These are phyloP conservation scores for Melanerpes formicivorus DNA, from an alignment of 2,113 vertebrate species.

Conservation along the genomic window DNA sequence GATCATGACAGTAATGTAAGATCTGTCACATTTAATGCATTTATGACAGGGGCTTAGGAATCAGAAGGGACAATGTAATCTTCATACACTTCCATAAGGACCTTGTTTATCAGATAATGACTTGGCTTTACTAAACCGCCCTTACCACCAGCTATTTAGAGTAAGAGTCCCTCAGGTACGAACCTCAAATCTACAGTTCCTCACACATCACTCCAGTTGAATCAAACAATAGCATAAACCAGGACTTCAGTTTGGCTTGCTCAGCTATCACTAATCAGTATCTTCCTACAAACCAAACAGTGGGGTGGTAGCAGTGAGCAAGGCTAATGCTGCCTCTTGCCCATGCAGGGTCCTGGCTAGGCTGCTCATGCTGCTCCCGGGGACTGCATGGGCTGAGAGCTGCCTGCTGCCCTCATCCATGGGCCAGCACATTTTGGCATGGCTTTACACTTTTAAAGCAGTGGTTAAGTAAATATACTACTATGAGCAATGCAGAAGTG, in stretches of 20 bases:
- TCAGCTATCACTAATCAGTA: not conserved
- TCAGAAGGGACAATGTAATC: conserved; percentile 17
- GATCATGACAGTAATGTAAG: conserved; percentile 1
- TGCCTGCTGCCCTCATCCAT: not conserved
- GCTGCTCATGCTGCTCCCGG: not conserved
- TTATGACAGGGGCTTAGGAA: conserved; percentile 6
- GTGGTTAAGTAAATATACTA: not conserved
- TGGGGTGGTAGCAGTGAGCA: accelerated
- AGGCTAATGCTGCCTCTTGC: accelerated
- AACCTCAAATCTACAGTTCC: not conserved
- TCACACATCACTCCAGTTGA: not conserved
- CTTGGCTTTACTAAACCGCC: not conserved
- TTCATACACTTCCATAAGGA: not conserved
- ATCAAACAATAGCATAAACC: accelerated
- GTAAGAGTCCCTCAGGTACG: not conserved
- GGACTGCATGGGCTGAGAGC: accelerated
- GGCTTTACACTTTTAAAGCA: accelerated
- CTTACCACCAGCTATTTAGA: not conserved
- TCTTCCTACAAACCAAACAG: not conserved
- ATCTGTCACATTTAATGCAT: conserved; percentile 15
- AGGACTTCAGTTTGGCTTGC: not conserved
- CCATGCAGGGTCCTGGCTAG: accelerated
- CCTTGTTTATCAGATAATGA: not conserved
- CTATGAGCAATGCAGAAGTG: accelerated
- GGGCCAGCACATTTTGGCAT: accelerated